Base-by-base conservation (phyloP, 2,888 invertebrate species). In the Ceramica pisi region DNA sequence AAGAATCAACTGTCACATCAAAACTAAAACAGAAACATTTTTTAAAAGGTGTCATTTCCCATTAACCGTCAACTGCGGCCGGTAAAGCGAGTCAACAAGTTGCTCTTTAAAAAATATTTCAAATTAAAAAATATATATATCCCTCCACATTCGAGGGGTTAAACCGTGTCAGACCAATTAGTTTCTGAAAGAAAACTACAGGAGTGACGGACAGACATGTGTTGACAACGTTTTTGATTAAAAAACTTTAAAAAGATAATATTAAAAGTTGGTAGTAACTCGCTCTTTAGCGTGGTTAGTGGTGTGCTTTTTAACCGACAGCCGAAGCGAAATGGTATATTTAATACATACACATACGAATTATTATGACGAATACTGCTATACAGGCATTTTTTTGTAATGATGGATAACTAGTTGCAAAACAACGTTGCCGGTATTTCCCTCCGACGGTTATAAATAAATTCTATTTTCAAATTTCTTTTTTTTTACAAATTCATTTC, bases 101-200 rank as follows among this genome's bases (percentile, higher is more conserved):
- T 86, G 83, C 88, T 90, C 90, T 90, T 84, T 81, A 86, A 90
- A 91, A 91, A 88, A 87, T 86, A 88, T 88, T 88, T 90, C 86
- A 90, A 90, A 90, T 90, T 90, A 87, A 90, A 92, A 93, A 93
- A 92, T 88, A 85, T 75, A 85, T 79, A 83, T 87, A 84, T 83
- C 85, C 86, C 81, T 86, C 84, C 83, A 86, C 87, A 87, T 82
- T 87, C 82, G 90, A 89, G 91, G 92, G 93, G 91, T 91, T 90
- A 89, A 73, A 84, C 89, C 87, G 88, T 92, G 95, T 94, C 95
- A 95, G 90, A 94, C 93, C 95, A 95, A 95, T 95, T 95, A 95
- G 95, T 94, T 90, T 83, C 90, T 93, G 93, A 94, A 94, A 93
- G 94, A 93, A 91, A 92, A 89, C 89, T 89, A 88, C 89, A 89